A percentile compares a stretch with the other conserved stretches of the same genome.
Conservation (phyloP, 2,113 vertebrate species). For the Ictalurus punctatus region DNA sequence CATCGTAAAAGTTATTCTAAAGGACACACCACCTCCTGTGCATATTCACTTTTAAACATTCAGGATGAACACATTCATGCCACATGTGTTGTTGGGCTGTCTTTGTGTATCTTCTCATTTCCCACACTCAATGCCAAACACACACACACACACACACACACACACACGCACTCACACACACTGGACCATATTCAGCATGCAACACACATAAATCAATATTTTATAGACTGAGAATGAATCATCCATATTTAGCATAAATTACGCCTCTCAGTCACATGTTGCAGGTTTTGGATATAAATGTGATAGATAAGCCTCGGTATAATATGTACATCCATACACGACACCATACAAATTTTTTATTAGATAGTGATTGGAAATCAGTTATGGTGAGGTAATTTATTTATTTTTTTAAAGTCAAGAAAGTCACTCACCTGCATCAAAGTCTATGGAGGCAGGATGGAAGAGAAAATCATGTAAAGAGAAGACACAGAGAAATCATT, state of each 20-base stretch:
- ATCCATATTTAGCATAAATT: slow-evolving; percentile 25
- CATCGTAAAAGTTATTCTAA: slow-evolving; percentile 35
- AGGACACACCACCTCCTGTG: slow-evolving; percentile 28
- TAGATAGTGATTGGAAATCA: not conserved
- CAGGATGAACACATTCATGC: slow-evolving; percentile 1
- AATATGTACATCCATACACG: not conserved
- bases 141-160: not conserved
- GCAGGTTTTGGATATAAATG: not conserved
- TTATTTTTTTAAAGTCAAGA: not conserved
- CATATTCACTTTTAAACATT: slow-evolving; percentile 13
- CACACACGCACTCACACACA: not conserved
- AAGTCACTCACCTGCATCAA: slow-evolving; percentile 74
- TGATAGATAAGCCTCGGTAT: not conserved
- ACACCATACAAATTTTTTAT: not conserved
- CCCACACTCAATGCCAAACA: slow-evolving; percentile 19
- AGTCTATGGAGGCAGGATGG: slow-evolving; percentile 58
- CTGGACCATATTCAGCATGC: slow-evolving; percentile 11
- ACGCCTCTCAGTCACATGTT: not conserved
- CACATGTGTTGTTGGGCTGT: slow-evolving; percentile 25
- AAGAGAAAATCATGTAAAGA: slow-evolving; percentile 4
- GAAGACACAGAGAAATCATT: slow-evolving; percentile 33
- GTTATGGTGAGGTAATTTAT: not conserved
- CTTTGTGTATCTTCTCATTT: not conserved
- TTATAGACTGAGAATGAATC: slow-evolving; percentile 42
- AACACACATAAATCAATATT: slow-evolving; percentile 45